phyloP scores from a whole-genome alignment of 1,140 invertebrate genomes.

The Capitella teleta region DNA sequence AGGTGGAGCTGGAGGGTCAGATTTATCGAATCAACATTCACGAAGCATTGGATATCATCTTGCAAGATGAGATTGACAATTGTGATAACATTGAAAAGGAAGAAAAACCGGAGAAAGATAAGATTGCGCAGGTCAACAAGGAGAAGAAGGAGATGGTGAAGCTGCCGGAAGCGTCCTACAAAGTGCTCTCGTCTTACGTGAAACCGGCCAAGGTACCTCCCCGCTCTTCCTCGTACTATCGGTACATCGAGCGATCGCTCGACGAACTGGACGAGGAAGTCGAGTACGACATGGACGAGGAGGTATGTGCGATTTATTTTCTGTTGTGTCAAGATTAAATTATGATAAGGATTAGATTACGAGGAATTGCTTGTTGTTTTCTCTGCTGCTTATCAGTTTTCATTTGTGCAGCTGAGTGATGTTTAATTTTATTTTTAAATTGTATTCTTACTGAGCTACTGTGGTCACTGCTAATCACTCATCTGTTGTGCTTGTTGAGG shows the following conservation, averaged over 20 bases:
- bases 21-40: constrained; percentile 44
- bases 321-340: no score
- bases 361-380: no score
- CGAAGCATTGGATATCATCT: constrained; percentile 44
- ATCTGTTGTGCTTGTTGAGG: no score
- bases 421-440: constrained; percentile 2
- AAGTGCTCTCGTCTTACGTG: constrained; percentile 61
- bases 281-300: constrained; percentile 96
- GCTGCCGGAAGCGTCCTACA: constrained; percentile 72
- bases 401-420: no score
- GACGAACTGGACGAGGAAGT: constrained; percentile 89
- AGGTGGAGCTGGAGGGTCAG: constrained; percentile 68
- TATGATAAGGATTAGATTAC: no score
- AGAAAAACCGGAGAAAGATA: constrained; percentile 28
- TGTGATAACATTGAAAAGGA: constrained; percentile 37
- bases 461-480: no score
- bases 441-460: no score
- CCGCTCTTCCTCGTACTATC: constrained; percentile 62
- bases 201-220: constrained; percentile 66
- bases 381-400: no score
- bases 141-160: neutral
- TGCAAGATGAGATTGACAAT: constrained; percentile 39
- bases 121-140: constrained; percentile 28
- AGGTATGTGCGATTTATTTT: constrained; percentile 40
- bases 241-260: constrained; percentile 86